phyloP scores from a whole-genome alignment of 2,888 invertebrate genomes.

The Synergus itoensis region DNA sequence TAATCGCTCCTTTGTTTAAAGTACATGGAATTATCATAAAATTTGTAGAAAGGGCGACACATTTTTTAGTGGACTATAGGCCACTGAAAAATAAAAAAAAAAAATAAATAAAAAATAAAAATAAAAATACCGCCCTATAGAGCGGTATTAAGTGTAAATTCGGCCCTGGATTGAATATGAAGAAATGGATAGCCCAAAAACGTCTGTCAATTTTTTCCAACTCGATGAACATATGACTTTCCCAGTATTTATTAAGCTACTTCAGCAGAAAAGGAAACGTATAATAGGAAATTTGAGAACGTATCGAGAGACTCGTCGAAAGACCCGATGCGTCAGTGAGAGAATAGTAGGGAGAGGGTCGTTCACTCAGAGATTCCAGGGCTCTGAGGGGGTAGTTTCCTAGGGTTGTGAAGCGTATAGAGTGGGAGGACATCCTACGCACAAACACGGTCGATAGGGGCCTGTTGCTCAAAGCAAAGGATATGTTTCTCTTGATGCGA shows the following conservation, averaged over 20 bases:
- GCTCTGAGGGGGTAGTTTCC: conserved; percentile 10
- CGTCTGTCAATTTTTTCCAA: not conserved
- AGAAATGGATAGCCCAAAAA: not conserved
- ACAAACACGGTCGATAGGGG: conserved; percentile 68
- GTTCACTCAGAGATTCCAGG: conserved; percentile 15
- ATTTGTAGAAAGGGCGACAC: too few species aligned
- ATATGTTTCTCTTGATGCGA: conserved; percentile 53
- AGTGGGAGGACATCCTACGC: conserved; percentile 55
- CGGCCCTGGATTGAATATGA: too few species aligned
- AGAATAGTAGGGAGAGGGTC: not conserved
- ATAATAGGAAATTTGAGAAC: conserved; percentile 29
- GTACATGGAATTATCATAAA: too few species aligned
- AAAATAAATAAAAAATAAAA: too few species aligned
- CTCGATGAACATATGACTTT: not conserved
- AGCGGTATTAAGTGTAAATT: too few species aligned
- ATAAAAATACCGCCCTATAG: too few species aligned
- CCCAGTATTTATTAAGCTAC: conserved; percentile 21
- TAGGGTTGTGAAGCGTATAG: conserved; percentile 18
- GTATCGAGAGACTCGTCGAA: conserved; percentile 5
- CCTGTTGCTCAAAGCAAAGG: conserved; percentile 69
- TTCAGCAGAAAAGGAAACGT: conserved; percentile 19
- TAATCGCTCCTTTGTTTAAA: too few species aligned
- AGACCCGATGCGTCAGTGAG: conserved; percentile 5
- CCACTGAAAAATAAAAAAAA: too few species aligned
- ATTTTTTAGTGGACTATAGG: too few species aligned